phyloP scores from a whole-genome alignment of 1,140 invertebrate species.

The Chelonus insularis region DNA sequence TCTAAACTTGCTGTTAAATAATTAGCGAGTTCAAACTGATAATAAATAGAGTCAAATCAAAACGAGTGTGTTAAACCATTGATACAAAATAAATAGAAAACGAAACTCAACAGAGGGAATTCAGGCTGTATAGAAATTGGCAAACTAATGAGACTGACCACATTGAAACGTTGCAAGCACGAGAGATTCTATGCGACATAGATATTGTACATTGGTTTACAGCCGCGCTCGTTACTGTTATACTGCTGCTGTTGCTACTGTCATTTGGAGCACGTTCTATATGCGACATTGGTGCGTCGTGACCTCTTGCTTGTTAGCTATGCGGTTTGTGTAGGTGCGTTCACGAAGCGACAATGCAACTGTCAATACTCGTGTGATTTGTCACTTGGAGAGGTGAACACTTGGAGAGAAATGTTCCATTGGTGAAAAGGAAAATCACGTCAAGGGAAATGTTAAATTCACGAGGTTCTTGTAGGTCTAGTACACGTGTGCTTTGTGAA shows the following conservation, averaged over 20 bases:
- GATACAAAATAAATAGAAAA: background rate
- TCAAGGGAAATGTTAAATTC: background rate
- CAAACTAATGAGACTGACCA: slow-evolving; percentile 7
- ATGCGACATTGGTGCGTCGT: background rate
- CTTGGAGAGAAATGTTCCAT: background rate
- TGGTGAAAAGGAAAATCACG: background rate
- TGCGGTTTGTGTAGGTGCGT: slow-evolving; percentile 9
- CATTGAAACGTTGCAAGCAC: slow-evolving; percentile 3
- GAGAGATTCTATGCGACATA: slow-evolving; percentile 1
- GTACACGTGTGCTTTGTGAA: background rate
- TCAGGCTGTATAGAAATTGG: background rate
- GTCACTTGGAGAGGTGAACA: background rate
- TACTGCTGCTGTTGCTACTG: slow-evolving; percentile 2
- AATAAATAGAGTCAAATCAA: too few relatives aligned
- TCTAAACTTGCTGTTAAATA: too few relatives aligned
- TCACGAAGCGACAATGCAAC: background rate
- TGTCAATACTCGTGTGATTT: slow-evolving; percentile 17
- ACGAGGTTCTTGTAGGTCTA: background rate
- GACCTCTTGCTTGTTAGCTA: slow-evolving; percentile 6
- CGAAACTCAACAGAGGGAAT: background rate
- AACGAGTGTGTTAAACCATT: too few relatives aligned
- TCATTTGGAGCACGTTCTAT: slow-evolving; percentile 11
- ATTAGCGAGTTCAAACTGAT: too few relatives aligned
- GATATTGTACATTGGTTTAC: slow-evolving; percentile 2
- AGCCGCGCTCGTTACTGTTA: background rate